A percentile compares a stretch with the other conserved stretches of the same genome.
These are phyloP conservation scores for Bos javanicus DNA, from an alignment of 2,113 vertebrate genomes.

Conservation along the genomic window DNA sequence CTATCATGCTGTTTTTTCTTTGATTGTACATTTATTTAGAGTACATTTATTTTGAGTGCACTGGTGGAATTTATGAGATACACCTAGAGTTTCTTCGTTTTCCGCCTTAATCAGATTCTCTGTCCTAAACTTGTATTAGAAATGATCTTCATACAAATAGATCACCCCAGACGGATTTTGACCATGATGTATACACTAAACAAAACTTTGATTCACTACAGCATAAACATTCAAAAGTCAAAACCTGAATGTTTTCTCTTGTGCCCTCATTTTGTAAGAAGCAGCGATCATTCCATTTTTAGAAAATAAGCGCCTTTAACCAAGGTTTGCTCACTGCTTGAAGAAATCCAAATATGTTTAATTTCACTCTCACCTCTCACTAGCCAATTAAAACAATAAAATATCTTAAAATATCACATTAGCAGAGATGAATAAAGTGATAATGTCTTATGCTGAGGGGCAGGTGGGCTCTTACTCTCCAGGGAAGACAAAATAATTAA, in stretches of 20 bases:
- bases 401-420: background rate
- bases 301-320: background rate
- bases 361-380: background rate
- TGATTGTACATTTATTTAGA: background rate
- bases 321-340: background rate
- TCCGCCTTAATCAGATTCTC: background rate
- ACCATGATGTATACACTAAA: background rate
- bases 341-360: background rate
- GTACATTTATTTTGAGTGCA: background rate
- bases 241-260: background rate
- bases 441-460: background rate
- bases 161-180: background rate
- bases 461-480: background rate
- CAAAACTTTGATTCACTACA: background rate
- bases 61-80: background rate
- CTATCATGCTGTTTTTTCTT: background rate
- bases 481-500: background rate
- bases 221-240: background rate
- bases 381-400: background rate
- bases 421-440: background rate
- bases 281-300: background rate
- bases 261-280: background rate
- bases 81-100: background rate
- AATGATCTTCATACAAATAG: background rate
- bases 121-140: background rate